phyloP scores from a whole-genome alignment of 2,797 vertebrate genomes.

The Semaprochilodus insignis region DNA sequence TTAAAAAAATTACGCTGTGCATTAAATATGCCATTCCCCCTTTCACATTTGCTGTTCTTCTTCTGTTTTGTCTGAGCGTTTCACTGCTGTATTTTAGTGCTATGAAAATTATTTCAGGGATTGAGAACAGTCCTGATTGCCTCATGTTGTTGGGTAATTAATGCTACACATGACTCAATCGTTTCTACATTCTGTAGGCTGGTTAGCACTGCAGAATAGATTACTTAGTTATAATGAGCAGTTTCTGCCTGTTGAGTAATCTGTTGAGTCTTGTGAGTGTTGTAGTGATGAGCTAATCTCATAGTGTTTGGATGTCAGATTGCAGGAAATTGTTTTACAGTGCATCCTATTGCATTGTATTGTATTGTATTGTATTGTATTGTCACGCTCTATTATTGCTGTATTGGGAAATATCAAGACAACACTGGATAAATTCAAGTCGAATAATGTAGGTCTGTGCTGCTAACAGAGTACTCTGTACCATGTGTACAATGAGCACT shows the following conservation, averaged over 20 bases:
- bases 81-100: not conserved
- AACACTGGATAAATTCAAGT: too few relatives aligned
- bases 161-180: constrained; percentile 34
- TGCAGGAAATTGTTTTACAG: too few relatives aligned
- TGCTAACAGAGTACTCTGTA: too few relatives aligned
- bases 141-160: constrained; percentile 24
- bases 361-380: too few relatives aligned
- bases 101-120: not conserved
- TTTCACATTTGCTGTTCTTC: not conserved
- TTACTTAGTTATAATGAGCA: not conserved
- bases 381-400: too few relatives aligned
- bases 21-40: not conserved
- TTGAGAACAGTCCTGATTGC: constrained; percentile 20
- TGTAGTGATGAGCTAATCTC: too few relatives aligned
- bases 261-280: too few relatives aligned
- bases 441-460: too few relatives aligned
- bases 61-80: not conserved
- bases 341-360: too few relatives aligned
- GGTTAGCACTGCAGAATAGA: not conserved
- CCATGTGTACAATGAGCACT: too few relatives aligned
- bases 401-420: too few relatives aligned
- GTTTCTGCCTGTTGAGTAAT: not conserved
- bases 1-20: not conserved
- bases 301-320: too few relatives aligned
- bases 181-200: constrained; percentile 7